Evolutionary conservation across 2,888 invertebrate genomes (phyloP), one percentile per base, ranked within the genome.

Genomic region (Ectemnius continuus): DNA sequence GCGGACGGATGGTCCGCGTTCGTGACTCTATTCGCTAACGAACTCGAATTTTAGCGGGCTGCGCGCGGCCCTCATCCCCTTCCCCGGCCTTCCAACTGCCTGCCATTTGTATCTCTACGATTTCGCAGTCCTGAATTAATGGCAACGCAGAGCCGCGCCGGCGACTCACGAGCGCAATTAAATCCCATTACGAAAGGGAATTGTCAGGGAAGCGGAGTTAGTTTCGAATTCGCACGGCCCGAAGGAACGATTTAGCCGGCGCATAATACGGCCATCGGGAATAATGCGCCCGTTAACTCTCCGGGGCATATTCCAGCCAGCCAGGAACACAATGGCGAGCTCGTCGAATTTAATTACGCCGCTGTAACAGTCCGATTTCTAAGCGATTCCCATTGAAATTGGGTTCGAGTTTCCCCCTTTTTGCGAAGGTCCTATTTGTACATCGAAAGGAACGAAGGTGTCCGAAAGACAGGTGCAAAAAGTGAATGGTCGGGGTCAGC

Each of bases 301-400:
- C 18, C 28, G 47, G 18, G 23, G 13, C 26, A 26, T 20, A 45
- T 23, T 36, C 36, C 1, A 36, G 36, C 36, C 36, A 36, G 36
- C 11, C 36, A 11, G 36, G 36, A 36, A 36, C 61, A 5, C 57
- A n/a, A 60, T 64, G 60, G 71, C 67, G 46, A 60, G 75, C 78
- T 63, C 57, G 52, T 13, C 70, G 58, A 80, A 80, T 80, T 78
- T 78, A 80, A 80, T 82, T 82, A 71, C 56, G 62, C 46, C 46
- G 45, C 20, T 16, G 16, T 20, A 13, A 5, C 52, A 52, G 16
- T 70, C 74, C 63, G 56, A 78, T 80, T 75, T 67, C 72, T 62
- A 64, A 67, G 47, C 48, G 52, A 78, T 78, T 63, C 57, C 48
- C 58, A 26, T 60, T 56, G 57, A 59, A n/a, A 48, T 52, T 36